phyloP scores from a whole-genome alignment of 2,113 vertebrate genomes.

The Melanotaenia duboulayi region DNA sequence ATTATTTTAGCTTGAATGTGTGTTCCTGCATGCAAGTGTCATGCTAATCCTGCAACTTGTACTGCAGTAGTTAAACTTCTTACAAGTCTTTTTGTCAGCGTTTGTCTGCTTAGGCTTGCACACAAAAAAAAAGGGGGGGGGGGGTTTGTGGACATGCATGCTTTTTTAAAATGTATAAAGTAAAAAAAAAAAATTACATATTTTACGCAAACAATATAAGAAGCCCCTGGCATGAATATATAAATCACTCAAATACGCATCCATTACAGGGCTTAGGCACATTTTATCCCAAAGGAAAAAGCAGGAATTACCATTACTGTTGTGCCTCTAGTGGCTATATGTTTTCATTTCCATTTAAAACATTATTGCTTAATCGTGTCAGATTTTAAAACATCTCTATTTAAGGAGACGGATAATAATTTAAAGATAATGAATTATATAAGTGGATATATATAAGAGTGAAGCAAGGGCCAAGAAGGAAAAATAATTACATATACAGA shows the following conservation, averaged over 20 bases:
- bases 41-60: conserved; percentile 42
- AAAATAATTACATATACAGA: conserved; percentile 60
- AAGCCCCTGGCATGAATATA: background rate
- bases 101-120: background rate
- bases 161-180: background rate
- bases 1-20: conserved; percentile 26
- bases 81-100: conserved; percentile 18
- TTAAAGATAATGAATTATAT: conserved; percentile 21
- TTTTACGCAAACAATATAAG: background rate
- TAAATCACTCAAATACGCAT: conserved; percentile 4
- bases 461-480: conserved; percentile 8
- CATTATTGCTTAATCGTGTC: conserved; percentile 13
- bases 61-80: conserved; percentile 33
- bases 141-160: background rate
- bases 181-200: background rate
- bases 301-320: conserved; percentile 1
- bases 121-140: background rate
- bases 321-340: background rate
- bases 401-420: conserved; percentile 32
- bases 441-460: conserved; percentile 20
- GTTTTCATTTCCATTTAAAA: conserved; percentile 26
- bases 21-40: conserved; percentile 8
- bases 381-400: conserved; percentile 36
- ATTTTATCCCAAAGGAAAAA: conserved; percentile 4
- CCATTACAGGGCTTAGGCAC: background rate